Conservation (phyloP, 2,888 invertebrate genomes). For the Orchestes rusci region DNA sequence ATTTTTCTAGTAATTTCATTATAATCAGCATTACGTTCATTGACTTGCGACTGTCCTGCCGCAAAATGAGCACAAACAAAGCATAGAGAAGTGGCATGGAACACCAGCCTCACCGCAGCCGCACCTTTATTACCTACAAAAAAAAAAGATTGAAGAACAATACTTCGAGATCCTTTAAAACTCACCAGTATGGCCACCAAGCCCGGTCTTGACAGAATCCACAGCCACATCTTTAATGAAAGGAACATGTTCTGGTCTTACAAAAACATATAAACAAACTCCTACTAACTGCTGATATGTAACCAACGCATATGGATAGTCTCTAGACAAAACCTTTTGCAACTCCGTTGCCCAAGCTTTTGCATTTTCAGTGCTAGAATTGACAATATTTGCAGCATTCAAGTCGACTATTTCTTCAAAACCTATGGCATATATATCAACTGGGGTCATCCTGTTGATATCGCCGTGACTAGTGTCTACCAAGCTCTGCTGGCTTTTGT, state of each 20-base stretch:
- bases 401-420: conserved; percentile 99
- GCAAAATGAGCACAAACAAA: conserved; percentile 99
- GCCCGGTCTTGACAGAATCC: conserved; percentile 95
- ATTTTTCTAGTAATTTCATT: conserved; percentile 90
- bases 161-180: too few relatives aligned
- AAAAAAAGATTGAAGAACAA: background rate
- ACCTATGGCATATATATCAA: conserved; percentile 95
- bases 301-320: conserved; percentile 79
- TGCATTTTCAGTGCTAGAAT: conserved; percentile 88
- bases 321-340: conserved; percentile 78
- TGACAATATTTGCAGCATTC: conserved; percentile 97
- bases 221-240: conserved; percentile 88
- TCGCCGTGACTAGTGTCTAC: conserved; percentile 46
- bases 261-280: conserved; percentile 93
- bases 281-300: conserved; percentile 95
- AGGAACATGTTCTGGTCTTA: conserved; percentile 81
- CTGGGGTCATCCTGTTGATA: conserved; percentile 50
- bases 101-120: conserved; percentile 83
- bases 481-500: conserved; percentile 45
- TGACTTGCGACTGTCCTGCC: conserved; percentile 94
- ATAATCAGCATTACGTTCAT: conserved; percentile 94
- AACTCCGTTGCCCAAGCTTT: conserved; percentile 93
- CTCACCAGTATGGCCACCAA: conserved; percentile 86
- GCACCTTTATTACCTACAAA: conserved; percentile 84
- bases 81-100: conserved; percentile 90